Conservation (phyloP, 2,797 vertebrate species). For the Denticeps clupeoides region DNA sequence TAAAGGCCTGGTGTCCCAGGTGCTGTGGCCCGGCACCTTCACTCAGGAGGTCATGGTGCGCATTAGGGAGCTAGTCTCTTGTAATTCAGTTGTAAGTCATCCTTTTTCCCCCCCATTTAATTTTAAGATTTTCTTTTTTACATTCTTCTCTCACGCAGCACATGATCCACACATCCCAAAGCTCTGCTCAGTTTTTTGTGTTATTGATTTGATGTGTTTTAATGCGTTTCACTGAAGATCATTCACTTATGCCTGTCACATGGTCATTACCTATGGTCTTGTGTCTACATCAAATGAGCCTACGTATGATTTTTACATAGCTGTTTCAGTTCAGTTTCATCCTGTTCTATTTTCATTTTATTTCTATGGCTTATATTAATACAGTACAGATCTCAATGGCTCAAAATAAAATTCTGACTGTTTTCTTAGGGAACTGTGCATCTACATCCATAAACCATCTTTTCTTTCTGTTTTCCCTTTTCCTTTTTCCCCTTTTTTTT, state of each 20-base stretch:
- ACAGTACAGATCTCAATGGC: too few species aligned
- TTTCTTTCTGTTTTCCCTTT: conserved; percentile 16
- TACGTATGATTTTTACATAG: too few species aligned
- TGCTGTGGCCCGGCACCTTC: conserved; percentile 93
- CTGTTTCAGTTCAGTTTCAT: too few species aligned
- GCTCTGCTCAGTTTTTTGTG: neutral
- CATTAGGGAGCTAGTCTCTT: conserved; percentile 84
- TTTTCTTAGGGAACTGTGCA: conserved; percentile 16
- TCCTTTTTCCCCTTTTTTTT: conserved; percentile 13
- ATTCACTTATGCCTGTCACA: neutral
- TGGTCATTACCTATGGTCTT: too few species aligned
- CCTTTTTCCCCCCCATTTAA: conserved; percentile 17
- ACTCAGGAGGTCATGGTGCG: conserved; percentile 93
- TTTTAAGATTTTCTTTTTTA: conserved; percentile 9
- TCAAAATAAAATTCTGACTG: neutral
- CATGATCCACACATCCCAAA: conserved; percentile 2
- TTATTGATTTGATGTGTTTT: neutral
- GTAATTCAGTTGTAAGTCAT: conserved; percentile 77
- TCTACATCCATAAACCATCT: conserved; percentile 13
- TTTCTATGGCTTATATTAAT: too few species aligned
- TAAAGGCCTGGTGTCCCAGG: conserved; percentile 92
- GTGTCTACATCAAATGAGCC: too few species aligned
- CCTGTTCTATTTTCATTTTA: too few species aligned
- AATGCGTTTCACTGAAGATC: conserved; percentile 15
- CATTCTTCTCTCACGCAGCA: conserved; percentile 8